Evolutionary conservation across 1,140 invertebrate genomes (phyloP).

Genomic region (Nasonia giraulti): DNA sequence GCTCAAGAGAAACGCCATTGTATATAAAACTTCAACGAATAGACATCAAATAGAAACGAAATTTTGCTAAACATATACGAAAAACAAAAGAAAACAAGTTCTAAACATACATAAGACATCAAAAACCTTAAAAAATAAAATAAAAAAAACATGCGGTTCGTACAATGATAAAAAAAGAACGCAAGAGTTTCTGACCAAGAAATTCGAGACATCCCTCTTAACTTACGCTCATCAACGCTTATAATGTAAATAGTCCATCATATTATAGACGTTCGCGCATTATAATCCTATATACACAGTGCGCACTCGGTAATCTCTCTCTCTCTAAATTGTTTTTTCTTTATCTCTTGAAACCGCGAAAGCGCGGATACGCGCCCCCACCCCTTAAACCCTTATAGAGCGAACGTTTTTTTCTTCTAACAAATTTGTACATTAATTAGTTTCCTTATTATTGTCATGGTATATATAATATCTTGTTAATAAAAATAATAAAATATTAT

Average conservation of each 20-base stretch:
- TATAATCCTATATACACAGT: conserved; percentile 47
- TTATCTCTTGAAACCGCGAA: conserved; percentile 44
- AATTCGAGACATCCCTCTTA: conserved; percentile 22
- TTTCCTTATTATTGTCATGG: conserved; percentile 73
- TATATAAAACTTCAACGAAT: conserved; percentile 32
- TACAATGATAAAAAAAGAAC: conserved; percentile 39
- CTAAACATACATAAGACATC: conserved; percentile 40
- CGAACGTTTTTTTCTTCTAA: conserved; percentile 63
- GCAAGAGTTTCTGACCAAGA: conserved; percentile 29
- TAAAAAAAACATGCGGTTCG: conserved; percentile 43
- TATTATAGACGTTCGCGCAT: conserved; percentile 29
- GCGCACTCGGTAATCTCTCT: conserved; percentile 40
- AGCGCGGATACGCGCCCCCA: conserved; percentile 32
- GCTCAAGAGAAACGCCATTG: conserved; percentile 22
- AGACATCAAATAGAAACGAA: conserved; percentile 38
- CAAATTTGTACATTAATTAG: conserved; percentile 76
- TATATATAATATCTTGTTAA: conserved; percentile 72
- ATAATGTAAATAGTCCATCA: conserved; percentile 33
- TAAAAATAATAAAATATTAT: conserved; percentile 75
- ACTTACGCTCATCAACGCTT: conserved; percentile 6
- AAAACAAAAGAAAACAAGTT: conserved; percentile 41
- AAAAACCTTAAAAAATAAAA: conserved; percentile 47
- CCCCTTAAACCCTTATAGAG: conserved; percentile 53
- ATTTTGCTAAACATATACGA: conserved; percentile 5
- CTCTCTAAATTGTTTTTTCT: conserved; percentile 40